Conservation (phyloP, 1,140 invertebrate genomes). For the Formica exsecta region DNA sequence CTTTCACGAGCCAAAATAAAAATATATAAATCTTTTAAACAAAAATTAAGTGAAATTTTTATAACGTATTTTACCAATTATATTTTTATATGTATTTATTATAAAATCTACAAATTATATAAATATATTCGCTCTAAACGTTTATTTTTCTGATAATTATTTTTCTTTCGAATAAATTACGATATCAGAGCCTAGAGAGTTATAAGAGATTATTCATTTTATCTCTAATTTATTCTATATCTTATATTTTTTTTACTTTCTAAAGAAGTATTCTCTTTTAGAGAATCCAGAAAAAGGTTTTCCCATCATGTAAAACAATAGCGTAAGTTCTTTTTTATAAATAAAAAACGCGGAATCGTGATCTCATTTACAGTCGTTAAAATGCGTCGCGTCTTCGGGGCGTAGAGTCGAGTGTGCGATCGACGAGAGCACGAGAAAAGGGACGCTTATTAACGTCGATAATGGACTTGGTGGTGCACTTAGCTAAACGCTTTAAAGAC, state of each 20-base stretch:
- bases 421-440: conserved; percentile 41
- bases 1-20: neutral
- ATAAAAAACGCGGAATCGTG: neutral
- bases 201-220: no score
- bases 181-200: no score
- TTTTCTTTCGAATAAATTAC: no score
- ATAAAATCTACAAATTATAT: no score
- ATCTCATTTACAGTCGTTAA: conserved; percentile 50
- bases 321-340: neutral
- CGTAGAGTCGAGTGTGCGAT: conserved; percentile 45
- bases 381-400: neutral
- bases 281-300: neutral
- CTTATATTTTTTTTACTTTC: neutral
- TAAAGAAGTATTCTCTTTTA: neutral
- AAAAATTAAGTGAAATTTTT: no score
- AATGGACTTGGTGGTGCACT: conserved; percentile 75
- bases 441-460: conserved; percentile 74
- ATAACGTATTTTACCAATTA: no score
- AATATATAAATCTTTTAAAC: neutral
- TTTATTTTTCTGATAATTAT: no score
- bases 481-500: conserved; percentile 73
- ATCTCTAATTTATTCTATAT: neutral
- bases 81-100: no score
- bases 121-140: no score
- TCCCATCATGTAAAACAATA: neutral